Evolutionary conservation across 1,140 invertebrate genomes (phyloP), one percentile per base, ranked within the genome.

Genomic region (Leptinotarsa undecemlineata): DNA sequence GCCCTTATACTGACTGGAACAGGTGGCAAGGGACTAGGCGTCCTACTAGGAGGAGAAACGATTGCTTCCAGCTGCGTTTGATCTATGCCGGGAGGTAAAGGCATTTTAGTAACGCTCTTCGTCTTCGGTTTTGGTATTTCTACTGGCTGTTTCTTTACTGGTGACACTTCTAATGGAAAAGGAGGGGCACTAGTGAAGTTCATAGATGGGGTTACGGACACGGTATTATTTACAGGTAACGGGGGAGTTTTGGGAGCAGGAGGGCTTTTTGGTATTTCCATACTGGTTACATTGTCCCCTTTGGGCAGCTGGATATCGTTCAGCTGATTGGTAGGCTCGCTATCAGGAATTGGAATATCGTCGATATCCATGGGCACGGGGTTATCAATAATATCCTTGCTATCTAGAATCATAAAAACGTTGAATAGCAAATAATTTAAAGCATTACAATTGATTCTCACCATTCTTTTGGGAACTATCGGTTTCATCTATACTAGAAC

Each of bases 1-100:
- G 85, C 81, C 72, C 87, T 88, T 73, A 84, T 85, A 26, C 21
- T 51, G 13, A 85, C 84, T 1, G 87, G 87, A 74, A 87, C 85
- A 3, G 88, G 85, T 6, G 84, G 87, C 3, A 87, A 87, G 11
- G 91, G 90, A 79, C 87, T 91, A 0, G 90, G 88, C 6, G 89
- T 89, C 57, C 87, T 80, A 82, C 90, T 91, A 1, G 92, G 88
- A 0, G 92, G 92, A 21, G 92, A 93, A 69, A 92, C 91, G 73
- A 91, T 92, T 64, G 87, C 91, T 48, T 92, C 91, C n/a, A 93
- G 84, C 77, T 95, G 93, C 74, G 91, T 91, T 20, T 91, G 90
- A 86, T 92, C 90, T 68, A 94, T 94, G 17, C 93, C 94, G n/a
- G 94, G 94, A 48, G 94, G 94, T 88, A 96, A 89, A 4, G 94